Evolutionary conservation across 92 coral and sea anemone species (phyloP).

Genomic region (Diadumene lineata): DNA sequence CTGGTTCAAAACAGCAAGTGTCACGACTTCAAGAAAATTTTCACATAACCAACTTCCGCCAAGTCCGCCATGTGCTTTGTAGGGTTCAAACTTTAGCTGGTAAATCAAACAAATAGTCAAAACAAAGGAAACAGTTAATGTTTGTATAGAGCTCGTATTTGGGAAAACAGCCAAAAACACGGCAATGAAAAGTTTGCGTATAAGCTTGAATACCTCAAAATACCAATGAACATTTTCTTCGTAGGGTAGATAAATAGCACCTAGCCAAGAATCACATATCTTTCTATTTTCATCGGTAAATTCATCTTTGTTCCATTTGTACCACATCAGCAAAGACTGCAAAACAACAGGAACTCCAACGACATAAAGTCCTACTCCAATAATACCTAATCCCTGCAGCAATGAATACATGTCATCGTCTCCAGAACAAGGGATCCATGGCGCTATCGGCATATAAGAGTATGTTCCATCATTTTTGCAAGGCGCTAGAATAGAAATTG

Average conservation of each 20-base stretch:
- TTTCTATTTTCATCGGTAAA: constrained; percentile 21
- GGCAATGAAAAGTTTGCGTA: constrained; percentile 63
- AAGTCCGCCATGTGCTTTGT: constrained; percentile 14
- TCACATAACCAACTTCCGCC: constrained; percentile 31
- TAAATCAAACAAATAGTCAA: constrained; percentile 39
- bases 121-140: constrained; percentile 47
- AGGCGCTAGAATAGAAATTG: constrained; percentile 42
- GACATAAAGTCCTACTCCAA: constrained; percentile 46
- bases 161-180: constrained; percentile 55
- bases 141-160: constrained; percentile 53
- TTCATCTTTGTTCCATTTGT: constrained; percentile 19
- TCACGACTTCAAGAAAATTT: constrained; percentile 41
- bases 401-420: constrained; percentile 28
- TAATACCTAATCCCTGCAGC: constrained; percentile 42
- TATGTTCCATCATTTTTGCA: constrained; percentile 17
- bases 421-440: constrained; percentile 46
- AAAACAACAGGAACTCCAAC: constrained; percentile 52
- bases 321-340: constrained; percentile 43
- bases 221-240: constrained; percentile 40
- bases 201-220: constrained; percentile 56
- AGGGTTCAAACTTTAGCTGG: constrained; percentile 49
- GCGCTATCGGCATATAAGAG: constrained; percentile 44
- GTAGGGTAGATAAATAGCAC: constrained; percentile 48
- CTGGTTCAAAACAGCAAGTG: constrained; percentile 47
- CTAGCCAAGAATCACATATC: constrained; percentile 48